Conservation (phyloP, 1,140 invertebrate genomes). For the Pseudobourletiella spinata region DNA sequence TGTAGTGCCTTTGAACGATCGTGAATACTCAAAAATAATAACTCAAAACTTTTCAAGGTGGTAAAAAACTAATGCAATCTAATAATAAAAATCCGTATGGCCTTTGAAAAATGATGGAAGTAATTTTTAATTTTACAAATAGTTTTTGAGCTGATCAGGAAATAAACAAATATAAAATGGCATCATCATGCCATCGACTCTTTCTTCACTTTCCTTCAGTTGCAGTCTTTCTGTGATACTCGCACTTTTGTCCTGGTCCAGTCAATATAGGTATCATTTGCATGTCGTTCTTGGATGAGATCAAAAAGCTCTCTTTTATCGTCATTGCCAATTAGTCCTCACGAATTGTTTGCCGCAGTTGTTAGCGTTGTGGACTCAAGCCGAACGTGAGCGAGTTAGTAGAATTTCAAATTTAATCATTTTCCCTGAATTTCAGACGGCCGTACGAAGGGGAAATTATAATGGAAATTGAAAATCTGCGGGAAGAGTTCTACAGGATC, state of each 20-base stretch:
- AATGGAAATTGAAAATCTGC: constrained; percentile 21
- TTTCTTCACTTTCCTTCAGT: not conserved
- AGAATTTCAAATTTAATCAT: no score
- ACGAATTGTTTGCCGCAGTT: not conserved
- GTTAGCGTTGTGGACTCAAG: not conserved
- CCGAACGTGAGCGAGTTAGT: not conserved
- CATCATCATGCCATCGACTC: no score
- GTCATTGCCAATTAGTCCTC: constrained; percentile 21
- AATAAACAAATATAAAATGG: no score
- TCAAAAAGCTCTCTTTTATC: constrained; percentile 22
- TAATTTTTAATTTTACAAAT: no score
- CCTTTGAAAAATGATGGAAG: no score
- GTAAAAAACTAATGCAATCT: no score
- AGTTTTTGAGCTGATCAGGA: no score
- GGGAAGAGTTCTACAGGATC: constrained; percentile 20
- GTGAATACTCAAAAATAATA: no score
- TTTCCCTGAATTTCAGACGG: constrained; percentile 25
- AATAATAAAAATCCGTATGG: no score
- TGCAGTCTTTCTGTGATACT: constrained; percentile 73
- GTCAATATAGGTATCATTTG: constrained; percentile 89
- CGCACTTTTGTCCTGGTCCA: constrained; percentile 77
- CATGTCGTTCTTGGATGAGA: constrained; percentile 11
- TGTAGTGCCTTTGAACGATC: no score
- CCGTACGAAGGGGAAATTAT: constrained; percentile 22
- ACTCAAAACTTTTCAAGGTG: no score